A percentile compares a stretch with the other conserved stretches of the same genome.
Evolutionary conservation across 2,113 vertebrate genomes (phyloP).

Genomic region (Calidris pygmaea): DNA sequence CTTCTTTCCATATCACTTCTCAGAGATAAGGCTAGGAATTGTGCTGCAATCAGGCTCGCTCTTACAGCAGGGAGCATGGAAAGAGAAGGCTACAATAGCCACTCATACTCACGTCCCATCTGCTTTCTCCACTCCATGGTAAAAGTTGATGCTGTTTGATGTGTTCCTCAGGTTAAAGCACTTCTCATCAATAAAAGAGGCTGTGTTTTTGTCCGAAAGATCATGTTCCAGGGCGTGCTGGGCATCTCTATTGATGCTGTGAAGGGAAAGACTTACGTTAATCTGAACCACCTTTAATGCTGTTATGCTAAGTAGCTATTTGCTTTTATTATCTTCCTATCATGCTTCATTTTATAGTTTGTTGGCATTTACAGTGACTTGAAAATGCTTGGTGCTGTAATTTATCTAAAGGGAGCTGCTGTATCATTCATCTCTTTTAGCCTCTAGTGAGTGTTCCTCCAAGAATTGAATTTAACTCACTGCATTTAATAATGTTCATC

Average conservation of each 20-base stretch:
- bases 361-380: neutral
- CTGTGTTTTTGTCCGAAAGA: slow-evolving; percentile 61
- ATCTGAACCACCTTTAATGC: neutral
- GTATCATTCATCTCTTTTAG: neutral
- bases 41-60: neutral
- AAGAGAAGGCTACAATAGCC: neutral
- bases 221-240: slow-evolving; percentile 65
- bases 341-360: neutral
- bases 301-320: neutral
- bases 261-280: neutral
- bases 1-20: neutral
- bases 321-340: neutral
- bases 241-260: slow-evolving; percentile 59
- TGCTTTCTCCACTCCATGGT: slow-evolving; percentile 52
- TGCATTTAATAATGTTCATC: neutral
- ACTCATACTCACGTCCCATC: slow-evolving; percentile 24
- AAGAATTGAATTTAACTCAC: neutral
- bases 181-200: slow-evolving; percentile 61
- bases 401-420: neutral
- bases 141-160: slow-evolving; percentile 49
- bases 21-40: neutral
- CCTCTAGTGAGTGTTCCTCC: neutral
- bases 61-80: accelerated
- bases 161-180: slow-evolving; percentile 68
- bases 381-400: neutral